These are phyloP conservation scores for Diadophis punctatus DNA, from an alignment of 2,113 vertebrate species.

Conservation along the genomic window DNA sequence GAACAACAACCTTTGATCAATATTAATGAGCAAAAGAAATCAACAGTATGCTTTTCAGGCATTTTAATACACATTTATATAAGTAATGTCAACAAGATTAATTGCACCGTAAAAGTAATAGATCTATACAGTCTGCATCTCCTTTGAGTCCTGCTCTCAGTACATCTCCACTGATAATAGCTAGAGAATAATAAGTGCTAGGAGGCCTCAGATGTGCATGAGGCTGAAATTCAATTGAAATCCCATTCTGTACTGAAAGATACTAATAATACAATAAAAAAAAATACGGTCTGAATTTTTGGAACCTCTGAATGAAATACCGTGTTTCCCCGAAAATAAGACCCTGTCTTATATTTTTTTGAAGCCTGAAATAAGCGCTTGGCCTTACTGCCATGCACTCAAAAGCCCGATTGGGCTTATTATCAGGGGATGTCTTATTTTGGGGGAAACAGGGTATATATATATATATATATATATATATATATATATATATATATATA, in stretches of 20 bases:
- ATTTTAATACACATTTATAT: constrained; percentile 68
- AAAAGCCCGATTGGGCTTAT: too few species aligned
- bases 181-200: constrained; percentile 23
- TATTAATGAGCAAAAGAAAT: constrained; percentile 71
- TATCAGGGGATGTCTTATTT: too few species aligned
- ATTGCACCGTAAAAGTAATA: constrained; percentile 63
- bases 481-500: too few species aligned
- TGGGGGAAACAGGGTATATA: too few species aligned
- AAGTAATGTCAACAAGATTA: constrained; percentile 75
- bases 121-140: constrained; percentile 61
- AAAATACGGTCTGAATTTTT: constrained; percentile 22
- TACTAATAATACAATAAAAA: constrained; percentile 26
- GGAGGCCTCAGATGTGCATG: constrained; percentile 12
- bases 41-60: constrained; percentile 62
- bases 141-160: constrained; percentile 43
- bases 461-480: too few species aligned
- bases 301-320: constrained; percentile 29
- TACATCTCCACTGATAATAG: constrained; percentile 35
- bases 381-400: too few species aligned
- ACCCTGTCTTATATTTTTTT: too few species aligned
- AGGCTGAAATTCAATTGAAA: constrained; percentile 33
- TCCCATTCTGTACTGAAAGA: constrained; percentile 33
- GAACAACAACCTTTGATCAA: constrained; percentile 63
- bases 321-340: too few species aligned
- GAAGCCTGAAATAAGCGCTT: too few species aligned